phyloP scores from a whole-genome alignment of 2,888 invertebrate species.

The Bedellia somnulentella region DNA sequence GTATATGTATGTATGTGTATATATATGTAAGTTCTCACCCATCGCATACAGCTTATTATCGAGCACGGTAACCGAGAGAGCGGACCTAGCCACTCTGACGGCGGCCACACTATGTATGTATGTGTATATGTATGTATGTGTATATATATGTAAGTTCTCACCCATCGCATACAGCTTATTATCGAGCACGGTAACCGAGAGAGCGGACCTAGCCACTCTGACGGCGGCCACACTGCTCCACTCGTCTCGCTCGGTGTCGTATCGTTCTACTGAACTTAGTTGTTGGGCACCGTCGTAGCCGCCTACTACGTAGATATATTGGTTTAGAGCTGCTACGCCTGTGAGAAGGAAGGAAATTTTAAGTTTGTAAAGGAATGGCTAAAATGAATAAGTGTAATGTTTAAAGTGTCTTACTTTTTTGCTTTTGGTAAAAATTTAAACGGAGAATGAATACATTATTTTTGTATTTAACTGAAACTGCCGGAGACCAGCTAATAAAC shows the following conservation, averaged over 20 bases:
- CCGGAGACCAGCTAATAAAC: too few species aligned
- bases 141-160: too few species aligned
- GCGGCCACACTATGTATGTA: conserved; percentile 70
- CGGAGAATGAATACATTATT: too few species aligned
- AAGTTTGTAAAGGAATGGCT: too few species aligned
- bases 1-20: too few species aligned
- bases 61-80: conserved; percentile 83
- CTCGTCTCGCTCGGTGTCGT: conserved; percentile 77
- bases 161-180: conserved; percentile 89
- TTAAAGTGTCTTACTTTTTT: too few species aligned
- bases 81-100: conserved; percentile 81
- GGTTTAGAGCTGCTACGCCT: conserved; percentile 83
- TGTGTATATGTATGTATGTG: too few species aligned
- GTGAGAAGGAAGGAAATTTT: conserved; percentile 8
- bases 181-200: conserved; percentile 84
- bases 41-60: conserved; percentile 88
- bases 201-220: conserved; percentile 80
- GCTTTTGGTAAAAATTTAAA: too few species aligned
- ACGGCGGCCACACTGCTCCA: conserved; percentile 82
- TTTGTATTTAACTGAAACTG: too few species aligned
- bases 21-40: too few species aligned
- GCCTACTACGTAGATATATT: conserved; percentile 90
- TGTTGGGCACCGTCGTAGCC: conserved; percentile 89
- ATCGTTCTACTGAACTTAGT: conserved; percentile 80
- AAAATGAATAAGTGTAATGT: too few species aligned